phyloP scores from a whole-genome alignment of 1,140 invertebrate species.

The Lepidurus apus region DNA sequence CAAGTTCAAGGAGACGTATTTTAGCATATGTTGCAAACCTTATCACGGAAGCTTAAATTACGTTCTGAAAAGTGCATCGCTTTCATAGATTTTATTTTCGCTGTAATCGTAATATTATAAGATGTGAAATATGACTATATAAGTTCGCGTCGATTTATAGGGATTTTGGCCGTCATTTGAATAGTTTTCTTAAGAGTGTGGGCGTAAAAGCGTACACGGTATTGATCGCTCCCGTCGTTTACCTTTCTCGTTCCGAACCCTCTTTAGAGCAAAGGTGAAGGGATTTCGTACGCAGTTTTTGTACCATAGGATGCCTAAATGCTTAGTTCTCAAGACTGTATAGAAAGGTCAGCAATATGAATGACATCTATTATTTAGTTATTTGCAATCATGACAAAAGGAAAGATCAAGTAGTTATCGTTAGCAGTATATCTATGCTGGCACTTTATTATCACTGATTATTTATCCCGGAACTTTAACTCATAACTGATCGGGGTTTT shows the following conservation, averaged over 20 bases:
- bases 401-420: too few species aligned
- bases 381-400: too few species aligned
- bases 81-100: too few species aligned
- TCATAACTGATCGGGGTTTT: background rate
- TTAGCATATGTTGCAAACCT: background rate
- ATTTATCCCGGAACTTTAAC: background rate
- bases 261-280: conserved; percentile 2
- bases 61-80: too few species aligned
- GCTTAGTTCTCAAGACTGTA: too few species aligned
- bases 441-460: background rate
- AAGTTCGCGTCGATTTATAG: too few species aligned
- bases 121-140: too few species aligned
- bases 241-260: background rate
- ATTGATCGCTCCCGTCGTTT: background rate
- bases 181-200: background rate
- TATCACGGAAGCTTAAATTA: background rate
- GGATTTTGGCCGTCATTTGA: background rate
- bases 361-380: too few species aligned
- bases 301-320: too few species aligned
- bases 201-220: background rate
- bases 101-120: too few species aligned
- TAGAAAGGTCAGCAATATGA: too few species aligned
- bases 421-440: too few species aligned
- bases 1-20: background rate
- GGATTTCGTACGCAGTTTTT: background rate